phyloP scores from a whole-genome alignment of 1,140 invertebrate species.

The Lordiphosa stackelbergi region DNA sequence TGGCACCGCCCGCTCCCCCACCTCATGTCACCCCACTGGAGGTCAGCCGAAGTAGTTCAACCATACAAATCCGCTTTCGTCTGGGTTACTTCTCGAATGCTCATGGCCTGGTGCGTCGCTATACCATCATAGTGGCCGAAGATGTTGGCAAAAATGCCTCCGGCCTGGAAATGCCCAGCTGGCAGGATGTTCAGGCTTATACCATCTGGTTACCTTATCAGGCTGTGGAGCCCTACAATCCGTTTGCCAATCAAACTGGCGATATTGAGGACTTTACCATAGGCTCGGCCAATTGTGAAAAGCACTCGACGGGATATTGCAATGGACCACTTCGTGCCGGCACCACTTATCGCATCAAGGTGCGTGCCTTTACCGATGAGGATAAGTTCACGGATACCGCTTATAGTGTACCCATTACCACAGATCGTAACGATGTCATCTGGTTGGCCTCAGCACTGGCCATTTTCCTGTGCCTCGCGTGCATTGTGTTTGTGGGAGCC shows the following conservation, averaged over 20 bases:
- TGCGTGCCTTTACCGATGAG: constrained; percentile 93
- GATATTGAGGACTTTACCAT: constrained; percentile 91
- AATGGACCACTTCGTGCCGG: constrained; percentile 94
- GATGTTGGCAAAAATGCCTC: constrained; percentile 90
- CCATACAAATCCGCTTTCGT: constrained; percentile 90
- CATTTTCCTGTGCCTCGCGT: constrained; percentile 57
- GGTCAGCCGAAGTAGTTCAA: constrained; percentile 86
- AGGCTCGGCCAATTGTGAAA: constrained; percentile 87
- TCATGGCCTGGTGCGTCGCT: constrained; percentile 90
- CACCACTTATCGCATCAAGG: constrained; percentile 93
- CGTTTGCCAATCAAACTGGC: constrained; percentile 85
- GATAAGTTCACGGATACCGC: constrained; percentile 95
- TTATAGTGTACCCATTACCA: constrained; percentile 90
- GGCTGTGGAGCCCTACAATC: constrained; percentile 92
- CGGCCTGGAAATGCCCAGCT: constrained; percentile 90
- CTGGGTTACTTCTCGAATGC: constrained; percentile 94
- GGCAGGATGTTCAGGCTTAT: constrained; percentile 93
- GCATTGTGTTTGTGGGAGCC: constrained; percentile 76
- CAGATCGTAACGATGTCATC: constrained; percentile 80
- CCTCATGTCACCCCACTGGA: constrained; percentile 87
- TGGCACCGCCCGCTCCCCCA: constrained; percentile 87
- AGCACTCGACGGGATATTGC: constrained; percentile 86
- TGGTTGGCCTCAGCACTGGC: constrained; percentile 70
- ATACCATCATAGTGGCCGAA: constrained; percentile 94
- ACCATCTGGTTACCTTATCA: constrained; percentile 94